phyloP scores from a whole-genome alignment of 2,113 vertebrate genomes.

The Ameiurus melas region DNA sequence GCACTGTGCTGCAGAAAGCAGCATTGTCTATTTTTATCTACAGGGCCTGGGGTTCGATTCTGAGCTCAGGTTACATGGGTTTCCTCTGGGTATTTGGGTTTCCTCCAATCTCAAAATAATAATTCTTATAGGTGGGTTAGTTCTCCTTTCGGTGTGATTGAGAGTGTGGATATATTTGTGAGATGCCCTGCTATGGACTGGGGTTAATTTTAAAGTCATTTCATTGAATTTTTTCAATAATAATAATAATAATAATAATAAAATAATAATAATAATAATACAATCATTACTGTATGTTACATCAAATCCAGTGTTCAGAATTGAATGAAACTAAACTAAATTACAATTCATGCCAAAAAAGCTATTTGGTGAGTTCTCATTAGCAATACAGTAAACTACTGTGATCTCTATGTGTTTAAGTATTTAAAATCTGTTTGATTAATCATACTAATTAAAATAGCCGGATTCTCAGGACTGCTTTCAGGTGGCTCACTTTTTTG shows the following conservation, averaged over 20 bases:
- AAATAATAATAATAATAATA: neutral
- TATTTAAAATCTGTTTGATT: neutral
- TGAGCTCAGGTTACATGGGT: neutral
- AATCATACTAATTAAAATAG: neutral
- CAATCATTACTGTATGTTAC: neutral
- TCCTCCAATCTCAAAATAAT: neutral
- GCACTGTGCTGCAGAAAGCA: neutral
- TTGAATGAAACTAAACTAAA: neutral
- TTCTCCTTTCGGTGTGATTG: neutral
- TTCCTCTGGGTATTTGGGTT: neutral
- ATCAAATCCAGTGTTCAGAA: neutral
- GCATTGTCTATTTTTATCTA: neutral
- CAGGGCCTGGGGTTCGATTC: neutral
- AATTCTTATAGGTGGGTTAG: neutral
- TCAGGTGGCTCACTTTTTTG: slow-evolving; percentile 9
- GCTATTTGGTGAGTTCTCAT: neutral
- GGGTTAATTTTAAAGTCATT: neutral
- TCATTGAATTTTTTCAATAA: neutral
- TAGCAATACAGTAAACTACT: neutral
- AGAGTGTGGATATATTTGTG: neutral
- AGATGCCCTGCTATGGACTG: neutral
- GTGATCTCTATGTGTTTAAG: neutral
- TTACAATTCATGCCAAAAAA: neutral
- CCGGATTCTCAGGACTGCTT: slow-evolving; percentile 1
- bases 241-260: neutral